Conservation (phyloP, 2,888 invertebrate species). For the Octonoba sinensis region DNA sequence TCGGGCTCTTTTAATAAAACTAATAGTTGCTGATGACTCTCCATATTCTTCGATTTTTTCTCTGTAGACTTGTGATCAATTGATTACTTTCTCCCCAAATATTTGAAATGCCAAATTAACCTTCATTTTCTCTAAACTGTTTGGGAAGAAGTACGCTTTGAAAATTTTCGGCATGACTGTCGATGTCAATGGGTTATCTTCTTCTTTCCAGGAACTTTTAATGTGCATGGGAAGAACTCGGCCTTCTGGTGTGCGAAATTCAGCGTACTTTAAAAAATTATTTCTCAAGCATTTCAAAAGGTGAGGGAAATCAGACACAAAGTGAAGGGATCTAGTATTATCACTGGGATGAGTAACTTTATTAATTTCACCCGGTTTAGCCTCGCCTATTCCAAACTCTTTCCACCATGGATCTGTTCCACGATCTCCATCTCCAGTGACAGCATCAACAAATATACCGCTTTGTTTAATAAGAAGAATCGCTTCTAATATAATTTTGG, state of each 20-base stretch:
- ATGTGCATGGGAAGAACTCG: not conserved
- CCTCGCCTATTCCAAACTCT: slow-evolving; percentile 14
- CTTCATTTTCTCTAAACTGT: slow-evolving; percentile 34
- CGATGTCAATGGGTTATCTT: not conserved
- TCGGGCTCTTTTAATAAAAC: too few species aligned
- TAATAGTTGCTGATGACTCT: too few species aligned
- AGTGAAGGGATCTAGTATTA: not conserved
- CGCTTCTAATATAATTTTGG: slow-evolving; percentile 19
- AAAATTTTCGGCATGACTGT: not conserved
- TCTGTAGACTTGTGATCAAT: too few species aligned
- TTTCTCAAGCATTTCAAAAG: slow-evolving; percentile 23
- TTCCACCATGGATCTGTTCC: slow-evolving; percentile 22
- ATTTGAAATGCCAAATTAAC: slow-evolving; percentile 11
- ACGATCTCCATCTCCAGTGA: slow-evolving; percentile 16
- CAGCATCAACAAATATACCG: slow-evolving; percentile 22
- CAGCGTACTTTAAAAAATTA: slow-evolving; percentile 5
- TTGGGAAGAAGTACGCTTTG: slow-evolving; percentile 1
- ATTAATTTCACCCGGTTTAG: not conserved
- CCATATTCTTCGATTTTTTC: too few species aligned
- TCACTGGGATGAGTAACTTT: not conserved
- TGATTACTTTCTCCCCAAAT: slow-evolving; percentile 3
- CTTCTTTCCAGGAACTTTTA: slow-evolving; percentile 13
- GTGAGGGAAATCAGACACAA: slow-evolving; percentile 37
- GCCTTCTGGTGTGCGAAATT: slow-evolving; percentile 11
- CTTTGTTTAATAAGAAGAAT: slow-evolving; percentile 6